Evolutionary conservation across 2,113 vertebrate genomes (phyloP), one percentile per base, ranked within the genome.

Genomic region (Lucifuga dentata): DNA sequence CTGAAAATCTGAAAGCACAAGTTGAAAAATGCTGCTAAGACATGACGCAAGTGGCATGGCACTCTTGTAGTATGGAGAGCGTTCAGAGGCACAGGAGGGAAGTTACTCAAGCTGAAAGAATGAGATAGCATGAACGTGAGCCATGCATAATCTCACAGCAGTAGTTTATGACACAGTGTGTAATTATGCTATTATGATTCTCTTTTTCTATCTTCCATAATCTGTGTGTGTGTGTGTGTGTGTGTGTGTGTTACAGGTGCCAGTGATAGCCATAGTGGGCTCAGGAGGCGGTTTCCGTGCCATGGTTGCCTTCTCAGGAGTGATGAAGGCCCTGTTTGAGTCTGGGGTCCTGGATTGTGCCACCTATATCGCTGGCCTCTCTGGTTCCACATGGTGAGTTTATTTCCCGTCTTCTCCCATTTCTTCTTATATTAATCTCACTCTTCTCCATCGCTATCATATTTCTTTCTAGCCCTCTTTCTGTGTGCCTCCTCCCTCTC

Each of bases 201-300:
- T 15, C 11, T 8, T 3, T 4, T 2, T 40, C 19, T 32, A 15
- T 40, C 15, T n/a, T 8, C 33, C 0, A 3, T 32, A 8, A 38
- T 73, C 10, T 17, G 26, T 66, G 16, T 5, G 11, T 60, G 26
- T 63, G 2, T 69, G 29, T 52, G 26, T 77, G 36, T 60, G 4
- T 62, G 9, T 45, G 23, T 75, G 53, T 46, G 1, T 45, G 56
- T 40, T 81, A 9, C 90, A 99, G 98, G 96, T 99, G 2, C 98
- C 98, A 0, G 96, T 98, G 32, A 95, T 99, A 11, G 96, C 97
- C 0, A 76, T 99, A 2, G 20, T 98, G 44, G 98, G 98, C 15
- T 99, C 98, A 0, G 98, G 98, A 12, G 98, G 98, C 0, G 98
- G 98, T 1, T 99, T 99, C 77, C 93, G 98, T 24, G 98, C 98